Conservation (phyloP, 2,797 vertebrate species). For the Pseudochromis fuscus region DNA sequence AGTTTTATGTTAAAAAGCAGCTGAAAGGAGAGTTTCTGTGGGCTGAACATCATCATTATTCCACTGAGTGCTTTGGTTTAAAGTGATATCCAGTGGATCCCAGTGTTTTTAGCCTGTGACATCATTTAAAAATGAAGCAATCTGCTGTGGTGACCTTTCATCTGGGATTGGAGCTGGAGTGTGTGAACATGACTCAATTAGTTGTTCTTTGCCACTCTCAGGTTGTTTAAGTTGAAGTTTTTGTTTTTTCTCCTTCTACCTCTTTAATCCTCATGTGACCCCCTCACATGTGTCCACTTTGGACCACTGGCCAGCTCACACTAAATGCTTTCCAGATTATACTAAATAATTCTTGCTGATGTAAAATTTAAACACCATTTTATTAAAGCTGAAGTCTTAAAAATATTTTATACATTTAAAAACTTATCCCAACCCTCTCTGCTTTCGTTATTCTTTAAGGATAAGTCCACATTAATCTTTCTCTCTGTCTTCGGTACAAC, state of each 20-base stretch:
- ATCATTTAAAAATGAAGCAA: neutral
- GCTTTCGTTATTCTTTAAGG: neutral
- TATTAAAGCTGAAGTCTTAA: too few species aligned
- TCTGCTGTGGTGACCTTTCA: neutral
- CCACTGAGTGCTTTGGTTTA: neutral
- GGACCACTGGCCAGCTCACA: neutral
- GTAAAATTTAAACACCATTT: too few species aligned
- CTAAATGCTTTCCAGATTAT: neutral
- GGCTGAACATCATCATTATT: neutral
- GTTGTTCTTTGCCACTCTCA: neutral
- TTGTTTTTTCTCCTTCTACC: neutral
- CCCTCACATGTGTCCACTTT: neutral
- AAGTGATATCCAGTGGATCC: too few species aligned
- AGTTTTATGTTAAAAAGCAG: neutral
- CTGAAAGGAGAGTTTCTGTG: neutral
- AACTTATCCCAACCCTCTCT: too few species aligned
- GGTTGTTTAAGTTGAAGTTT: neutral
- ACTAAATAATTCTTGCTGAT: neutral
- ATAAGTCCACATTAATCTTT: neutral
- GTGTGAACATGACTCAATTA: constrained; percentile 2
- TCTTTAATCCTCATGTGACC: neutral
- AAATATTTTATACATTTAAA: too few species aligned
- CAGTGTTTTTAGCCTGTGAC: too few species aligned
- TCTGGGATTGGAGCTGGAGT: neutral
- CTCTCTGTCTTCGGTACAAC: neutral